phyloP scores from a whole-genome alignment of 2,888 invertebrate genomes.

The Tuberolachnus salignus region DNA sequence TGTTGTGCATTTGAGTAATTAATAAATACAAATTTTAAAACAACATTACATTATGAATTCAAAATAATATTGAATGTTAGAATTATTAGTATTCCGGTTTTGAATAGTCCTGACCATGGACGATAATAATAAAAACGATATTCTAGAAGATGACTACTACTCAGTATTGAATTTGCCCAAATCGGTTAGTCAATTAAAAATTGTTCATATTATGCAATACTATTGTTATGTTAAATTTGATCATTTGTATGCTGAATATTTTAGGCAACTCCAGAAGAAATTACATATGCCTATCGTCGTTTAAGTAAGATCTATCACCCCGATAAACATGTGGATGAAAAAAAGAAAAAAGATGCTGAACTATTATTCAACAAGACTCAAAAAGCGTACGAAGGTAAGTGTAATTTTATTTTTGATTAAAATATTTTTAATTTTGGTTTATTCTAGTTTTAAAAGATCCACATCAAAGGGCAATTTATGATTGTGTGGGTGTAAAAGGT shows the following conservation, averaged over 20 bases:
- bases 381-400: conserved; percentile 85
- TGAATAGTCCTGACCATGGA: conserved; percentile 51
- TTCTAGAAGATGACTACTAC: conserved; percentile 81
- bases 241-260: conserved; percentile 3
- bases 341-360: conserved; percentile 87
- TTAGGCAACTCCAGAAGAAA: conserved; percentile 91
- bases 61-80: not conserved
- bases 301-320: conserved; percentile 95
- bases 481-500: conserved; percentile 85
- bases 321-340: conserved; percentile 88
- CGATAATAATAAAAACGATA: conserved; percentile 57
- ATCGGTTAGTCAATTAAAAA: conserved; percentile 69
- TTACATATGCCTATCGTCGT: conserved; percentile 88
- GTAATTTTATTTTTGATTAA: not conserved
- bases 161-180: conserved; percentile 83
- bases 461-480: conserved; percentile 93
- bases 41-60: not conserved
- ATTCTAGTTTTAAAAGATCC: conserved; percentile 84
- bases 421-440: not conserved
- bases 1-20: not conserved
- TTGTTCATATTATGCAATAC: not conserved
- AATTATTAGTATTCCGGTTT: not conserved
- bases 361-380: conserved; percentile 90
- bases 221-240: not conserved
- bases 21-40: not conserved